Base-by-base conservation (phyloP, 1,140 invertebrate genomes). In the Drosophila simulans region DNA sequence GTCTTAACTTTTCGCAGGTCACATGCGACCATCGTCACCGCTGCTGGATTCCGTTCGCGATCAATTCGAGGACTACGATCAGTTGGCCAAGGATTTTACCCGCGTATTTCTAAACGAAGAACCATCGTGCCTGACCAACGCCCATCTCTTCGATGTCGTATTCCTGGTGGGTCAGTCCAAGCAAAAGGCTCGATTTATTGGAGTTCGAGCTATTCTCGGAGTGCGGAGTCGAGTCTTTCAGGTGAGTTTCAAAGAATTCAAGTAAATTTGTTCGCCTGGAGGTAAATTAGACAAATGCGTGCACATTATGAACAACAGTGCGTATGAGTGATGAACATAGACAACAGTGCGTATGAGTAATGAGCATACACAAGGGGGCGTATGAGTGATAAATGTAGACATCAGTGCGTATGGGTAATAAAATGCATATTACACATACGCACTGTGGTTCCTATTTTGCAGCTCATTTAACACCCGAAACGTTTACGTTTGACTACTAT, bases 61-160 rank as follows among this genome's bases (percentile, higher is more conserved):
- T 93, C 95, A 97, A 83, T 98, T 98, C 91, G 97, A 98, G 93
- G 97, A 98, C 91, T 98, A 98, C 92, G 97, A 98, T 92, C 97
- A 97, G 91, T 93, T 98, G 51, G 97, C 97, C 1, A 98, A 97
- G 93, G 97, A 98, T 93, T 98, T 98, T 91, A 97, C 96, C 0
- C 94, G 95, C 90, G 96, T 96, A 69, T 98, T 98, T 93, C 94
- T 97, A n/a, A 97, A 97, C 91, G 95, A 94, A 75, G 94, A 96
- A 80, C 94, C 94, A 55, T 97, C 96, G 75, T 92, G 94, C 52
- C 93, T 95, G 40, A 92, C 94, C 66, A 97, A 96, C 80, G 95
- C 95, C 17, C 95, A 95, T 91, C 93, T 98, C 2, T 98, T 98
- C 92, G 97, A 98, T 90, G 97, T 98, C 0, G 95, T 96, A 5